A percentile compares a stretch with the other conserved stretches of the same genome.
Evolutionary conservation across 1,140 invertebrate species (phyloP).

Genomic region (Globodera ellingtonae): DNA sequence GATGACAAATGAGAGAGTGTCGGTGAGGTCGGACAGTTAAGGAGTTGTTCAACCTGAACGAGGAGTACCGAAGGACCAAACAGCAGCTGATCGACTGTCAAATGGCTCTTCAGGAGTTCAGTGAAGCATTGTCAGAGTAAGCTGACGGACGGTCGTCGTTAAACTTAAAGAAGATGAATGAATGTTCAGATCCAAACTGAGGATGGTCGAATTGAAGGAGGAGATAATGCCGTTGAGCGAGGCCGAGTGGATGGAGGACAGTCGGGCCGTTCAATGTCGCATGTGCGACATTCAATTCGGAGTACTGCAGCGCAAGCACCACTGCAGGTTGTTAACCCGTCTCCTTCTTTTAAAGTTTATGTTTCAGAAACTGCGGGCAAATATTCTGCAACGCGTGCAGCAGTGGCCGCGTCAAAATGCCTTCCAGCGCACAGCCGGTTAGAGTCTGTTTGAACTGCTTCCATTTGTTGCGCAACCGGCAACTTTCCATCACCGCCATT

Average conservation of each 20-base stretch:
- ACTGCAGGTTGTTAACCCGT: conserved; percentile 44
- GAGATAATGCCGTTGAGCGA: conserved; percentile 52
- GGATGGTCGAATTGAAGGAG: conserved; percentile 48
- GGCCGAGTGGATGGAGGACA: conserved; percentile 49
- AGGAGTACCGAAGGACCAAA: conserved; percentile 29
- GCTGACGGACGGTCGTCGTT: neutral
- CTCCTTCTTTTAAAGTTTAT: neutral
- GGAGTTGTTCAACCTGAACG: conserved; percentile 39
- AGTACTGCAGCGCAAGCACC: conserved; percentile 46
- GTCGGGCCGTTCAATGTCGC: conserved; percentile 38
- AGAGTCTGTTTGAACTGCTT: conserved; percentile 49
- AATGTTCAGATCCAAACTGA: conserved; percentile 55
- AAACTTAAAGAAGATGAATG: no score
- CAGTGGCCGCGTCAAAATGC: conserved; percentile 46
- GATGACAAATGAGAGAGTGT: conserved; percentile 9
- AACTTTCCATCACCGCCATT: conserved; percentile 5
- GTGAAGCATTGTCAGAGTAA: conserved; percentile 52
- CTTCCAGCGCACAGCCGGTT: conserved; percentile 50
- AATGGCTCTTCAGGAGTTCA: conserved; percentile 45
- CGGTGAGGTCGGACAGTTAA: conserved; percentile 26
- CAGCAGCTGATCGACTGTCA: conserved; percentile 41
- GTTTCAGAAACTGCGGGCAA: conserved; percentile 49
- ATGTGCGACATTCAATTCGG: conserved; percentile 38
- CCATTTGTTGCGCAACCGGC: conserved; percentile 33
- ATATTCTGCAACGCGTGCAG: conserved; percentile 52